Base-by-base conservation (phyloP, 2,888 invertebrate genomes). In the Caenorhabditis wallacei region DNA sequence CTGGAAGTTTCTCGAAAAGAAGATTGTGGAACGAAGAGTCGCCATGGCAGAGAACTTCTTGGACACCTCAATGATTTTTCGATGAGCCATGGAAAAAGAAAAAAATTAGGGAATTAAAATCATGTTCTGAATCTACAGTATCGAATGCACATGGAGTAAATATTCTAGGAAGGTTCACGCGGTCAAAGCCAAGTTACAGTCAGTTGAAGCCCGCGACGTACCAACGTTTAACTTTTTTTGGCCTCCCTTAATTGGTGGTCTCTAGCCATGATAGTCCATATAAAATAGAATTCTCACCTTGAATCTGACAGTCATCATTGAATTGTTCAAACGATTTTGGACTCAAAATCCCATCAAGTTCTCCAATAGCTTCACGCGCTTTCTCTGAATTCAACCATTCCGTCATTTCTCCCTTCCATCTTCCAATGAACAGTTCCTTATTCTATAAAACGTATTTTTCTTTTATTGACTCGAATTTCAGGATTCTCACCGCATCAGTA, bases 391-490 rank as follows among this genome's bases (percentile, higher is more conserved):
- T n/a, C 40, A 81, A 24, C 59, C 63, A 51, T 13, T 46, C 37
- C 1, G 35, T 24, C 22, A 70, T 46, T 16, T 53, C 1, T 2
- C 51, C 51, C 5, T 68, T 40, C 69, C 69, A 81, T 16, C 16
- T 37, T 22, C 40, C 43, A 43, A 81, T 74, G 46, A 81, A 75
- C 16, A 48, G 22, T 10, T 61, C 37, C 30, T 63, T 51, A 37
- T 81, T 81, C 80, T 80, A 72, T 46, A 79, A 54, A 18, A 37
- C n/a, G n/a, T n/a, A n/a, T n/a, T n/a, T n/a, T n/a, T n/a, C n/a
- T n/a, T n/a, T n/a, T n/a, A n/a, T n/a, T n/a, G n/a, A 18, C 18
- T n/a, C 2, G 13, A 43, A 5, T 13, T 10, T 22, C 26, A 22
- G 63, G 13, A n/a, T n/a, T 22, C 2, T 54, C 18, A 82, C 82